Conservation (phyloP, 2,888 invertebrate species). For the Cistogaster globosa region DNA sequence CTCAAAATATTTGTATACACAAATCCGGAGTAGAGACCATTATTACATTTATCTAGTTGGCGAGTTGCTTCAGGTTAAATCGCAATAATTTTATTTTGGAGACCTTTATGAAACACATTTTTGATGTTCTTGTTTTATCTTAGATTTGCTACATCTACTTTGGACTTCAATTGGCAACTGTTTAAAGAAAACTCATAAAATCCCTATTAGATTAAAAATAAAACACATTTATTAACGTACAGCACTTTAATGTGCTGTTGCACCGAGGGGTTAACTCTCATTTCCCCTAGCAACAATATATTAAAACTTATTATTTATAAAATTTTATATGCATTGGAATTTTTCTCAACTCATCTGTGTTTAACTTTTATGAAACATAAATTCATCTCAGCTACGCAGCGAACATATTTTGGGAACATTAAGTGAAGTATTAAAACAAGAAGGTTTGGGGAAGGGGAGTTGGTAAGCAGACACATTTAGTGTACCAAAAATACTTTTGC, state of each 20-base stretch:
- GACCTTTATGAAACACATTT: no score
- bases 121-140: no score
- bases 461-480: conserved; percentile 13
- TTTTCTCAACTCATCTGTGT: conserved; percentile 39
- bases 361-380: conserved; percentile 21
- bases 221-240: neutral
- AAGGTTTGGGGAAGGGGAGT: neutral
- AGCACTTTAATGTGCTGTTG: neutral
- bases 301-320: conserved; percentile 54
- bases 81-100: no score
- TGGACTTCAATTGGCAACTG: no score
- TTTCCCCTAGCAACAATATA: conserved; percentile 28
- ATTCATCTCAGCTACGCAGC: conserved; percentile 5
- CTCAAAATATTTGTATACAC: no score
- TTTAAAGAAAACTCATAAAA: neutral
- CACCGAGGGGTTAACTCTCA: neutral
- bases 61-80: no score
- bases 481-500: conserved; percentile 47
- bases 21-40: no score
- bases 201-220: neutral
- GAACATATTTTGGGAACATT: conserved; percentile 33
- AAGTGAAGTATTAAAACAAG: conserved; percentile 37
- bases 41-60: no score
- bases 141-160: no score
- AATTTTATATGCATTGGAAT: conserved; percentile 66